Conservation (phyloP, 1,140 invertebrate genomes). For the Orius insidiosus region DNA sequence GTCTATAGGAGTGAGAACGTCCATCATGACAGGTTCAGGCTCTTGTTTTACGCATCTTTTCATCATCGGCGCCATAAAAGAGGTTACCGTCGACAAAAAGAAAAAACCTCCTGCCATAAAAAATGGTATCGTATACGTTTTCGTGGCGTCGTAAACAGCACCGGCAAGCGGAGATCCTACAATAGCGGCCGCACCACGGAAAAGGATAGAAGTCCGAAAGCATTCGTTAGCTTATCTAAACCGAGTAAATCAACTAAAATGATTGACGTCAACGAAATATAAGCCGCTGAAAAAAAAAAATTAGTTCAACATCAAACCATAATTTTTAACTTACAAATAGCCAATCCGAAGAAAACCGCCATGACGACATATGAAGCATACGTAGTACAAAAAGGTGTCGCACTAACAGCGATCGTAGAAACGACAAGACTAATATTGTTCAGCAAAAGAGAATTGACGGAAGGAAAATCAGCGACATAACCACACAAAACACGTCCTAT, state of each 20-base stretch:
- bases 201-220: constrained; percentile 90
- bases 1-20: constrained; percentile 61
- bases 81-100: constrained; percentile 62
- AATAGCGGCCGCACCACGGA: constrained; percentile 81
- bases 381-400: constrained; percentile 65
- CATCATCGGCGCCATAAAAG: constrained; percentile 64
- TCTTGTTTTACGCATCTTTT: constrained; percentile 37
- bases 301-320: too few species aligned
- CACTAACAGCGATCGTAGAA: constrained; percentile 66
- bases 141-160: constrained; percentile 70
- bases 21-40: constrained; percentile 37
- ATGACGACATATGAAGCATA: constrained; percentile 64
- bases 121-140: constrained; percentile 75
- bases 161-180: constrained; percentile 68
- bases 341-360: constrained; percentile 84
- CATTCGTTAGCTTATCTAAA: constrained; percentile 87
- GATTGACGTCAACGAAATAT: constrained; percentile 94
- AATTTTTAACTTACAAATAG: constrained; percentile 92
- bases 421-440: constrained; percentile 88
- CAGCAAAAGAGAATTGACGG: constrained; percentile 77
- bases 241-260: constrained; percentile 91
- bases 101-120: constrained; percentile 82
- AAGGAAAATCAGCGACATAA: constrained; percentile 66
- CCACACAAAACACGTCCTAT: constrained; percentile 74
- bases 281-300: constrained; percentile 59